Percentiles rank a stretch among this genome's conserved stretches.
phyloP scores from a whole-genome alignment of 2,113 vertebrate genomes.

The Dromaius novaehollandiae region DNA sequence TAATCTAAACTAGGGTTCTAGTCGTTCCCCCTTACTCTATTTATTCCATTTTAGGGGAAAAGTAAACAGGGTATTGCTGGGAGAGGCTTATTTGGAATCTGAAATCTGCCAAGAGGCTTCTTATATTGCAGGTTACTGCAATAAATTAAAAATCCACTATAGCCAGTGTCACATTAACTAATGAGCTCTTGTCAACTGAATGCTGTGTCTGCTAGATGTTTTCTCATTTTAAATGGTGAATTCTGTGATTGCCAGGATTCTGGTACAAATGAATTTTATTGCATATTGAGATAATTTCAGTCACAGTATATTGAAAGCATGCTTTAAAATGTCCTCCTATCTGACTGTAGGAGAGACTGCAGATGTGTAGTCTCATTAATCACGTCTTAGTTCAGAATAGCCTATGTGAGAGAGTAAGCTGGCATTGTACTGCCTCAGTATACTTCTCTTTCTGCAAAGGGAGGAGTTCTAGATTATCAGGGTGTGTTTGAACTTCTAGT shows the following conservation, averaged over 20 bases:
- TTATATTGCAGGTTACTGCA: neutral
- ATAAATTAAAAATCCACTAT: neutral
- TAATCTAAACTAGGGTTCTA: neutral
- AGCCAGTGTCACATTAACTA: neutral
- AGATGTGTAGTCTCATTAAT: slow-evolving; percentile 2
- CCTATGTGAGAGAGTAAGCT: slow-evolving; percentile 5
- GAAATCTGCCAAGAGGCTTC: neutral
- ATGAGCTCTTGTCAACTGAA: neutral
- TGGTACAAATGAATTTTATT: neutral
- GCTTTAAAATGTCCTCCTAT: neutral
- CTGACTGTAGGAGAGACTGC: neutral
- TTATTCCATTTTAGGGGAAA: neutral
- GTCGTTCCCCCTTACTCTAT: neutral
- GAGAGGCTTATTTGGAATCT: neutral
- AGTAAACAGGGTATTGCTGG: neutral
- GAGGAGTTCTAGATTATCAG: slow-evolving; percentile 21
- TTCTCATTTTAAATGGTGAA: neutral
- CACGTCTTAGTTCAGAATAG: neutral
- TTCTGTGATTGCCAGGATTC: neutral
- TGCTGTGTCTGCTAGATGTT: neutral
- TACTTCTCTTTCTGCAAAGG: neutral
- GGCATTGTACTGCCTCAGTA: neutral
- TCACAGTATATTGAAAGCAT: neutral
- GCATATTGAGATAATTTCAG: slow-evolving; percentile 1
- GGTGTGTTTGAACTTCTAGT: slow-evolving; percentile 8